Evolutionary conservation across 2,888 invertebrate species (phyloP), one percentile per base, ranked within the genome.

Genomic region (Theretra japonica): DNA sequence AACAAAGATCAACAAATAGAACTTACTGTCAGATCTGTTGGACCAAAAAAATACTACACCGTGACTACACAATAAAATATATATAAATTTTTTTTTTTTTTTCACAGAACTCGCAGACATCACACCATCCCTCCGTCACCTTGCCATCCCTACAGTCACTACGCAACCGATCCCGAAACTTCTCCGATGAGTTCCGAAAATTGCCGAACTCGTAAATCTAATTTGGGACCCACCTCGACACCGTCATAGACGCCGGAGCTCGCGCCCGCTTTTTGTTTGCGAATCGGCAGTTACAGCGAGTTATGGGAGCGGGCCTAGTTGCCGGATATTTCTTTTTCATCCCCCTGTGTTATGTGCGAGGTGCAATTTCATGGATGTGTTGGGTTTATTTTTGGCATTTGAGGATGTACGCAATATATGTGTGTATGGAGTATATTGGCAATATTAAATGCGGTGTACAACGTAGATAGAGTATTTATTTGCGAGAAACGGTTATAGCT

Each of bases 141-240:
- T 2, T 33, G 73, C 82, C 48, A 33, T 60, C 72, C 50, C 69
- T 69, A 41, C 82, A 4, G 5, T 82, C 85, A 84, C 84, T 87
- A 84, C 87, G 88, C 86, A 87, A 90, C 89, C 90, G 91, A 92
- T 92, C 90, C 77, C 80, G 82, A 84, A 86, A 83, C 82, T 86
- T 80, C 33, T 23, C 65, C 86, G 89, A 89, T 88, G 90, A 90
- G 88, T 90, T 89, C 90, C 89, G 88, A 91, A 92, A 91, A 92
- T 91, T 89, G 89, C 88, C 88, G 86, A 87, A 90, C 87, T 90
- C 90, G 89, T 90, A 93, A 93, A 93, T 94, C 91, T 91, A 93
- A 93, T 94, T 93, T 88, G 84, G 86, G 84, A 85, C 88, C 85
- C 86, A 87, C 86, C 86, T 83, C 83, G 78, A 75, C 75, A 83